A percentile compares a stretch with the other conserved stretches of the same genome.
Conservation (phyloP, 2,113 vertebrate species). For the Podarcis muralis region DNA sequence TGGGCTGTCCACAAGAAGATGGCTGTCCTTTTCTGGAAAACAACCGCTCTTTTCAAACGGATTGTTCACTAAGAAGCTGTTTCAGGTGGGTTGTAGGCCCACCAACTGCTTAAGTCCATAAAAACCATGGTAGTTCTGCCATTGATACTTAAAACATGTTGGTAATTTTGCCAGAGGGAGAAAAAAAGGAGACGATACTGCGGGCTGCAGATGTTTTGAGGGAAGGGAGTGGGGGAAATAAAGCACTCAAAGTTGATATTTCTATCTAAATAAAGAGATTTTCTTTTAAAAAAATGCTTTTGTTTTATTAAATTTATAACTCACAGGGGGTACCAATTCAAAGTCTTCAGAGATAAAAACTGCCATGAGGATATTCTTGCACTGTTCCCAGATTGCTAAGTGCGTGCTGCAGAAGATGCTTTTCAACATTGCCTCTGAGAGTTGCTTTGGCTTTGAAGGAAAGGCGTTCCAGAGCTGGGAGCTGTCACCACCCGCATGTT, state of each 20-base stretch:
- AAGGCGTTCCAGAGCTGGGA: not conserved
- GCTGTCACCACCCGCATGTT: not conserved
- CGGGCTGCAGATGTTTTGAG: not conserved
- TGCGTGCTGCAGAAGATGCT: not conserved
- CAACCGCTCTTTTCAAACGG: not conserved
- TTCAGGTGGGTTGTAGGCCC: not conserved
- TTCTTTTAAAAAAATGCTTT: not conserved
- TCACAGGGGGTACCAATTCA: not conserved
- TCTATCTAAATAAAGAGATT: not conserved
- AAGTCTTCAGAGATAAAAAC: not conserved
- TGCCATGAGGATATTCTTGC: not conserved
- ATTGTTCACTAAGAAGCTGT: not conserved
- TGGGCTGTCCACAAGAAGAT: not conserved
- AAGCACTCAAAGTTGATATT: not conserved
- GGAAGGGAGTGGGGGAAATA: not conserved
- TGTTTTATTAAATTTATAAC: not conserved
- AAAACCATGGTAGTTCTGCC: not conserved
- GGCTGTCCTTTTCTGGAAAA: not conserved
- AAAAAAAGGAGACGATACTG: not conserved
- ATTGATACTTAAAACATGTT: not conserved
- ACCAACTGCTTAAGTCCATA: not conserved
- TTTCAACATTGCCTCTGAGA: not conserved
- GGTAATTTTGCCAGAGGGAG: not conserved
- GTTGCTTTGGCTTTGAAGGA: not conserved
- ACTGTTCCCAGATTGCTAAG: not conserved